Evolutionary conservation across 2,888 invertebrate species (phyloP), one percentile per base, ranked within the genome.

Genomic region (Lasioglossum marginatum): DNA sequence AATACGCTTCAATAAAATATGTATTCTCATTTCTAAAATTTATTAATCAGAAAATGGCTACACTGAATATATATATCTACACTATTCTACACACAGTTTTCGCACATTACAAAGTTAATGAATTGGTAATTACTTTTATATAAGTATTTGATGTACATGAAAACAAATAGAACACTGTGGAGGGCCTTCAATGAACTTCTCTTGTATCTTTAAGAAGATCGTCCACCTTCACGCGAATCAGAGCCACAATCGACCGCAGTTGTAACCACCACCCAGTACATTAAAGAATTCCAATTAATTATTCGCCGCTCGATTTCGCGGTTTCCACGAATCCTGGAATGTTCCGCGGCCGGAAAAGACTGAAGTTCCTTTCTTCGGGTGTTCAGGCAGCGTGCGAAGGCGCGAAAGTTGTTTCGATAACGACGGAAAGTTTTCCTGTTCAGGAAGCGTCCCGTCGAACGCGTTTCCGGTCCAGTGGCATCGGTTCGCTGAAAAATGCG

Each of bases 401-500:
- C 73, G 73, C 52, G 52, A 74, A 74, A 74, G 52, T 74, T n/a
- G 76, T 14, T 31, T 57, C 12, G 37, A 71, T 12, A 52, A 63
- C 37, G 60, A 48, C 70, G 60, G 48, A 70, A 60, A 37, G 71
- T 71, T 88, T 86, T 72, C 52, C 72, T 31, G 66, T 5, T 8
- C n/a, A 40, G 72, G 63, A 63, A 66, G 23, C 40, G 23, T 14
- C n/a, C 72, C 40, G 52, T n/a, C 4, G 48, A 60, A 31, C 70
- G 81, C 60, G 71, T 83, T 83, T 83, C 81, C 83, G 83, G 75
- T 83, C 48, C 63, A 66, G 27, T 27, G 76, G n/a, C 40, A 40
- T 52, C 52, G 60, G 71, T 16, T 40, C 71, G 60, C 52, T 31
- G 31, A 63, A 63, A 63, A 63, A 63, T 63, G 31, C 63, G 19